Base-by-base conservation (phyloP, 1,140 invertebrate species). In the Macrocentrus cingulum region DNA sequence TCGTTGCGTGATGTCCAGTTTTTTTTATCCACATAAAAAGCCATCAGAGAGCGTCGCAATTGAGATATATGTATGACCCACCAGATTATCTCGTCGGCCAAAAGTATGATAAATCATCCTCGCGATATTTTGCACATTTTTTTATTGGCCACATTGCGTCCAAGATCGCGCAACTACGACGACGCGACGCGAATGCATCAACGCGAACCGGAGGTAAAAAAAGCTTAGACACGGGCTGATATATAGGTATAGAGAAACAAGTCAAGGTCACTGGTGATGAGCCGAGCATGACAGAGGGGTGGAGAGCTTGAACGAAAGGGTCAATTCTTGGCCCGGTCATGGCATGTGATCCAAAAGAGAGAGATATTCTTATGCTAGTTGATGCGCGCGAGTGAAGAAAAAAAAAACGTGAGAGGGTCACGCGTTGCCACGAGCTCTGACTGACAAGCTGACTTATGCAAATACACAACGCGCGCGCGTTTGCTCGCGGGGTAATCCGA, bases 401-500 rank as follows among this genome's bases (percentile, higher is more conserved):
- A 37, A 51, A n/a, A 25, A 15, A 19, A 20, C 13, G 70, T 68
- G 69, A 68, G 66, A 60, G 72, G 75, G 74, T 77, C 75, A 71
- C 64, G 69, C 65, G 69, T 77, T 77, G 77, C 75, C 75, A 77
- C 64, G 67, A 70, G 67, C 69, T 68, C 72, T 77, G 77, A 79
- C 76, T 78, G 77, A 78, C 76, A 77, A 77, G 66, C 76, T 78
- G 76, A 79, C 76, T 79, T 78, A 78, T 78, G 77, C 77, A 79
- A 79, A 79, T 79, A 77, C 68, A 55, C 50, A 20, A 19, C 23
- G 13, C 46, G 20, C 55, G 36, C 34, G 45, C 48, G 45, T 57
- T 50, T 22, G 34, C 46, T 68, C 63, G 67, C 53, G 64, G 63
- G 63, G 67, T 74, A 76, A 76, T 77, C 74, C 72, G 75, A 76